Percentiles rank a stretch among this genome's conserved stretches.
These are phyloP conservation scores for Aphidius gifuensis DNA, from an alignment of 1,140 invertebrate genomes.

Conservation along the genomic window DNA sequence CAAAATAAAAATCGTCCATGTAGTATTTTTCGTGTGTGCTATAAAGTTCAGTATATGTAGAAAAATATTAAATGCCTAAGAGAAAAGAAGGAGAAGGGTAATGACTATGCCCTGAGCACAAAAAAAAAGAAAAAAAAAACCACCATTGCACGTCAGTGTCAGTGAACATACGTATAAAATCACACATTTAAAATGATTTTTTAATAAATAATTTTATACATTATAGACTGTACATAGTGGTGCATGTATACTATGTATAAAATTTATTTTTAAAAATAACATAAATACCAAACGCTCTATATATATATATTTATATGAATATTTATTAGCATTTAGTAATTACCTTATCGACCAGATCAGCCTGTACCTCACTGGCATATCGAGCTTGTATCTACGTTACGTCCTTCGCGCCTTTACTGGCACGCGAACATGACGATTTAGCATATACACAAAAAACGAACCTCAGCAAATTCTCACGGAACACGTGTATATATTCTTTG, in stretches of 20 bases:
- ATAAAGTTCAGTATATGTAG: neutral
- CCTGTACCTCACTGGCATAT: slow-evolving; percentile 41
- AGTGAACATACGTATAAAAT: too few relatives aligned
- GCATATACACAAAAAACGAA: too few relatives aligned
- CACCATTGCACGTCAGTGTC: too few relatives aligned
- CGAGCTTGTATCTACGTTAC: slow-evolving; percentile 48
- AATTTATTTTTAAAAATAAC: slow-evolving; percentile 9
- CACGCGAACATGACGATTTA: slow-evolving; percentile 21
- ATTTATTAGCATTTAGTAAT: slow-evolving; percentile 49
- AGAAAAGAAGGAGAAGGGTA: neutral
- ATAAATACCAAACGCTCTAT: slow-evolving; percentile 30
- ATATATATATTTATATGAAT: too few relatives aligned
- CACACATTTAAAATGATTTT: neutral
- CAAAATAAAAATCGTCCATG: too few relatives aligned
- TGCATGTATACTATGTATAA: slow-evolving; percentile 1
- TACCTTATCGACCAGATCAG: slow-evolving; percentile 47
- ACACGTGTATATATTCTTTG: neutral
- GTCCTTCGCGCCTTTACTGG: slow-evolving; percentile 40
- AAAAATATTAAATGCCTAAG: slow-evolving; percentile 10
- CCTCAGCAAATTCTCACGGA: neutral
- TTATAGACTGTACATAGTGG: slow-evolving; percentile 6
- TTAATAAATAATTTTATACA: neutral
- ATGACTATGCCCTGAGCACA: neutral
- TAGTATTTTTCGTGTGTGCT: too few relatives aligned
- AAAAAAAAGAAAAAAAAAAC: too few relatives aligned